Percentiles rank a stretch among this genome's conserved stretches.
These are phyloP conservation scores for Mongoloraphidia duomilia DNA, from an alignment of 2,888 invertebrate species.

Conservation along the genomic window DNA sequence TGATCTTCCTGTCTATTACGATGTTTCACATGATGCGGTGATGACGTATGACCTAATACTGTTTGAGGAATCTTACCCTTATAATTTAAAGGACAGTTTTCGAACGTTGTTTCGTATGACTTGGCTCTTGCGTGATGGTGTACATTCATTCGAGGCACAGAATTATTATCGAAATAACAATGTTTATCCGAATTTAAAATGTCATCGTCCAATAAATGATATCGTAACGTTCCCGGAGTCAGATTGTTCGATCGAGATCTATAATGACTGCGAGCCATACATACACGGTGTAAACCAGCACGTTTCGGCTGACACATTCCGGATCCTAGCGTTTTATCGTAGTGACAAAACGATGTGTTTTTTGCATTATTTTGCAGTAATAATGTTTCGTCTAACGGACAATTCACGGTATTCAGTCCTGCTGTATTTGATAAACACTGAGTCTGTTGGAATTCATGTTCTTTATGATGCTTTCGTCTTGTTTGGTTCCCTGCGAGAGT, in stretches of 20 bases:
- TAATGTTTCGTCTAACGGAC: conserved; percentile 20
- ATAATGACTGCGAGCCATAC: conserved; percentile 21
- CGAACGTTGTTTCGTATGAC: conserved; percentile 13
- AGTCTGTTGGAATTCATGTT: conserved; percentile 13
- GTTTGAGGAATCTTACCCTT: conserved; percentile 18
- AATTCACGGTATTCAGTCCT: conserved; percentile 18
- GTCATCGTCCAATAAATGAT: conserved; percentile 20
- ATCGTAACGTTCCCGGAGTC: conserved; percentile 22
- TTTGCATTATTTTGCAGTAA: conserved; percentile 16
- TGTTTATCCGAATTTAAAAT: too few relatives aligned
- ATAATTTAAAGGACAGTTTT: conserved; percentile 14
- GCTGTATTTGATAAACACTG: conserved; percentile 19
- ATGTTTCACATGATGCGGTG: conserved; percentile 38
- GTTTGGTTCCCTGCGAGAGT: conserved; percentile 8
- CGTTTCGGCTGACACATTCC: conserved; percentile 21
- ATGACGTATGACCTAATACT: conserved; percentile 23
- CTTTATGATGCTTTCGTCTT: conserved; percentile 14
- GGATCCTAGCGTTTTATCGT: conserved; percentile 22
- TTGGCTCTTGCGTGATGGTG: conserved; percentile 14
- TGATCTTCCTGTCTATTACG: conserved; percentile 44
- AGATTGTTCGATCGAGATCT: conserved; percentile 31
- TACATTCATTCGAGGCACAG: not conserved
- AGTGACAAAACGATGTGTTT: conserved; percentile 17
- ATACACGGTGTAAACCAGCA: conserved; percentile 9
- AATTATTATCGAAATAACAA: too few relatives aligned